Conservation (phyloP, 2,888 invertebrate species). For the Graphium colonna region DNA sequence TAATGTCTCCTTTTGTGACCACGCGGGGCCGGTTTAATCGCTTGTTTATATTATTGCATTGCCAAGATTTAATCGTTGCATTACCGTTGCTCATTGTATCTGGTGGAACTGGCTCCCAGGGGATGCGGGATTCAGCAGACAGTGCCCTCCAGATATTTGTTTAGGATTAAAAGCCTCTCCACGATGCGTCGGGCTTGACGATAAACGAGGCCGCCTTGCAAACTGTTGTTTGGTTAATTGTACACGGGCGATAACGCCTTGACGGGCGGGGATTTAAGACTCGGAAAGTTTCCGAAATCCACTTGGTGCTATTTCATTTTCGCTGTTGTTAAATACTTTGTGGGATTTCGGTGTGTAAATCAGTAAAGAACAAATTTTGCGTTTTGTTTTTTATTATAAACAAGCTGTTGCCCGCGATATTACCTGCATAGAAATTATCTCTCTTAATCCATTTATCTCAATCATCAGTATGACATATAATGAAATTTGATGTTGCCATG, state of each 20-base stretch:
- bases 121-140: constrained; percentile 53
- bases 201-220: constrained; percentile 68
- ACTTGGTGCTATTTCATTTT: neutral
- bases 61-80: constrained; percentile 69
- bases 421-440: too few relatives aligned
- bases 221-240: constrained; percentile 74
- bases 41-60: constrained; percentile 77
- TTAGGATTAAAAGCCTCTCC: too few relatives aligned
- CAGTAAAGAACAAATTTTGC: too few relatives aligned
- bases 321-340: neutral
- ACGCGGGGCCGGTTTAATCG: constrained; percentile 66
- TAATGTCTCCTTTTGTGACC: constrained; percentile 77
- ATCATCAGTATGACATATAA: too few relatives aligned
- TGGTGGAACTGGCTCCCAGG: constrained; percentile 41
- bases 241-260: constrained; percentile 67
- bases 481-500: too few relatives aligned
- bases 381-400: too few relatives aligned
- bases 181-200: too few relatives aligned
- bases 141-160: constrained; percentile 58
- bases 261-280: constrained; percentile 32
- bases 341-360: too few relatives aligned
- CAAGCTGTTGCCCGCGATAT: too few relatives aligned
- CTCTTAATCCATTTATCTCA: too few relatives aligned
- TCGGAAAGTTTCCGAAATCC: neutral
- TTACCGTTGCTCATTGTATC: constrained; percentile 74